A percentile compares a stretch with the other conserved stretches of the same genome.
phyloP scores from a whole-genome alignment of 2,113 vertebrate species.

The Progne subis region DNA sequence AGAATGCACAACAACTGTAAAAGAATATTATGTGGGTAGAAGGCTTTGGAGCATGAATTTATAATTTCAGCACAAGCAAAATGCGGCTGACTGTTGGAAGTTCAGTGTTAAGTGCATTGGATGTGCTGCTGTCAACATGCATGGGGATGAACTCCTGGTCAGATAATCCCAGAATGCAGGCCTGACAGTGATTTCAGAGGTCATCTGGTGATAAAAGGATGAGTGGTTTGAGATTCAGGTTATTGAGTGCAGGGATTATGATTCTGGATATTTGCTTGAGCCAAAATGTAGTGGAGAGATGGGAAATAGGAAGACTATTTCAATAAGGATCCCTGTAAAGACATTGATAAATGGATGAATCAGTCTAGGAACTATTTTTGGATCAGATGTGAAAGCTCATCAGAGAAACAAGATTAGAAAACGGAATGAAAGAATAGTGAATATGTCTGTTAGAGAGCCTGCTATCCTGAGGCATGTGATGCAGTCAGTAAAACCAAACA shows the following conservation, averaged over 20 bases:
- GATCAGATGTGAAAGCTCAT: not conserved
- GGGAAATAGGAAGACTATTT: not conserved
- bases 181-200: not conserved
- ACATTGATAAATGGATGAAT: not conserved
- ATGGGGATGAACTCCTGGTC: not conserved
- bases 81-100: not conserved
- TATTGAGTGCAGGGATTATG: not conserved
- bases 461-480: not conserved
- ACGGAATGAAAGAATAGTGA: not conserved
- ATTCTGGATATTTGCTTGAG: not conserved
- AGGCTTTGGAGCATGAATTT: not conserved
- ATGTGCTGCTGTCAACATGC: not conserved
- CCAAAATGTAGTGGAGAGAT: not conserved
- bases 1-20: not conserved
- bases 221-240: not conserved
- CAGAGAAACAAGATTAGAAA: not conserved
- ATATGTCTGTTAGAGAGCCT: not conserved
- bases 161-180: not conserved
- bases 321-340: not conserved
- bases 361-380: not conserved
- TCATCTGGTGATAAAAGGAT: not conserved
- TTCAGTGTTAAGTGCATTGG: not conserved
- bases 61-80: not conserved
- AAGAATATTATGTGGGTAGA: not conserved
- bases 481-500: not conserved